Conservation (phyloP, 2,113 vertebrate species). For the Nibea coibor region DNA sequence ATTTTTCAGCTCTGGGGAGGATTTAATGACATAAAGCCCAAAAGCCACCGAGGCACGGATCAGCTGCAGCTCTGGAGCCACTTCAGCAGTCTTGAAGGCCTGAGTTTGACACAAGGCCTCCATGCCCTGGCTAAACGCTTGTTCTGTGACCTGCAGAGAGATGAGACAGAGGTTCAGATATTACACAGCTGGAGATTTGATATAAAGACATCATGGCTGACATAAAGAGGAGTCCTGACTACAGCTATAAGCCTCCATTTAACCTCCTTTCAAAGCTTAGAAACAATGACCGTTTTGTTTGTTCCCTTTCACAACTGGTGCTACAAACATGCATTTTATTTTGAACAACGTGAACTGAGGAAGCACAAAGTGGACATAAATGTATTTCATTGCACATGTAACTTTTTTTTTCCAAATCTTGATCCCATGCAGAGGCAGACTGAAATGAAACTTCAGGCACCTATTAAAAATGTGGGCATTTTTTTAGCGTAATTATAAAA, state of each 20-base stretch:
- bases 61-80: conserved; percentile 75
- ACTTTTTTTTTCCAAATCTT: no score
- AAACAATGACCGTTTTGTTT: neutral
- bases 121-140: conserved; percentile 57
- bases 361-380: no score
- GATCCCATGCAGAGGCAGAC: no score
- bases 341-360: no score
- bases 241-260: neutral
- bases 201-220: neutral
- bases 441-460: no score
- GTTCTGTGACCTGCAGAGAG: conserved; percentile 52
- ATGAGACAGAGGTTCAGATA: neutral
- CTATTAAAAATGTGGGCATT: no score
- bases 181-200: neutral
- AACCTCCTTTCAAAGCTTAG: neutral
- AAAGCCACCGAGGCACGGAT: conserved; percentile 68
- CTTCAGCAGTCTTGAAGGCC: conserved; percentile 38
- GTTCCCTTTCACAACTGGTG: no score
- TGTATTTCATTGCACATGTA: no score
- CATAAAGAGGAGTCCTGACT: neutral
- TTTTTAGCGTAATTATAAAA: no score
- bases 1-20: conserved; percentile 60
- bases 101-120: conserved; percentile 52
- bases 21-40: conserved; percentile 62
- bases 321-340: no score